A percentile compares a stretch with the other conserved stretches of the same genome.
Evolutionary conservation across 2,113 vertebrate species (phyloP).

Genomic region (Oostethus manadensis): DNA sequence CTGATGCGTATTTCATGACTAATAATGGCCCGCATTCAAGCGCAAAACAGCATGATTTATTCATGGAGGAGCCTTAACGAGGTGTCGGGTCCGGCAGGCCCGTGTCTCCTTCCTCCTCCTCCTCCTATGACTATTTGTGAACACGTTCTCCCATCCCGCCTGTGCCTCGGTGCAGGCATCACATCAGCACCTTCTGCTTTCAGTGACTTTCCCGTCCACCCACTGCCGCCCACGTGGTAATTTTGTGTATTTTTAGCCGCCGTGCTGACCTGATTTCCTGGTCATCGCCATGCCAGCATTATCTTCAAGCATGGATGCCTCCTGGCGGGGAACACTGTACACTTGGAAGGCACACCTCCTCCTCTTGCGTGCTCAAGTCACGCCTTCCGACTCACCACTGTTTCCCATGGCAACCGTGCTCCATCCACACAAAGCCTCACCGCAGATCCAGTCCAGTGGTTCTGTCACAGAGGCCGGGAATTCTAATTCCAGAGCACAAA

Average conservation of each 20-base stretch:
- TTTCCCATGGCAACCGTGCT: no score
- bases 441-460: no score
- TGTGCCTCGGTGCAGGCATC: not conserved
- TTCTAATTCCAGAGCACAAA: no score
- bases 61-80: no score
- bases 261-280: slow-evolving; percentile 54
- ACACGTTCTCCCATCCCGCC: not conserved
- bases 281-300: slow-evolving; percentile 36
- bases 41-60: no score
- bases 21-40: no score
- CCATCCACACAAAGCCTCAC: no score
- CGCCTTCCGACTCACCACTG: no score
- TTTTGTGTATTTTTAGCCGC: slow-evolving; percentile 35
- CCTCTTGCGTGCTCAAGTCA: slow-evolving; percentile 35
- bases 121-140: not conserved
- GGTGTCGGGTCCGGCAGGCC: no score
- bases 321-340: slow-evolving; percentile 17
- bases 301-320: slow-evolving; percentile 14
- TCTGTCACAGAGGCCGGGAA: no score
- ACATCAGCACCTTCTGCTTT: slow-evolving; percentile 27
- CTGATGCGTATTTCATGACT: no score
- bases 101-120: no score
- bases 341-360: not conserved
- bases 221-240: slow-evolving; percentile 36
- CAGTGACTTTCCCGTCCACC: slow-evolving; percentile 41